Evolutionary conservation across 2,888 invertebrate genomes (phyloP), one percentile per base, ranked within the genome.

Genomic region (Eledone cirrhosa): DNA sequence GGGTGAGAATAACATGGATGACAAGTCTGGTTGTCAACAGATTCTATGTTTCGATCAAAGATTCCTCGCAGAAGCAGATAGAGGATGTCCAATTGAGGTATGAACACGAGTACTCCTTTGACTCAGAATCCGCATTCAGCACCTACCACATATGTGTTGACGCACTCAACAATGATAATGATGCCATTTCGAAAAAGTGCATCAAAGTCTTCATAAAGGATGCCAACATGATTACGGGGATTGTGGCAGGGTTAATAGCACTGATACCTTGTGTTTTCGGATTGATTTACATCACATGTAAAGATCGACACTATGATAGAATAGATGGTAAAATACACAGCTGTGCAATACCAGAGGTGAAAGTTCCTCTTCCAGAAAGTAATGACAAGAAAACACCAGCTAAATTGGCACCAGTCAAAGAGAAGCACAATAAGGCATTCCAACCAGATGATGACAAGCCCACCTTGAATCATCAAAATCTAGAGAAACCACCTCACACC

Each of bases 241-340:
- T 86, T 53, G 53, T 86, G 31, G 86, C 86, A 5, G 85, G 85
- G 11, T 76, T 80, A 4, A 72, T 85, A 48, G 85, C 85, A 77
- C 77, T 86, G 4, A 78, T 85, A 14, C 86, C 86, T 13, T 85
- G 85, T 48, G n/a, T 83, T 0, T 47, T 78, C 2, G 79, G 80
- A 8, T 65, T 86, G 1, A 41, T 80, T 22, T 83, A 77, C 65
- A 82, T 86, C 31, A 48, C 83, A 8, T 78, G 78, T 22, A 65
- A 80, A 19, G 83, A 83, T 79, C 41, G 41, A 11, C 5, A 41
- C 41, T 41, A 41, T 11, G 8, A 41, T 1, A 41, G 41, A 41
- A 5, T 41, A 41, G 11, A 41, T 11, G 11, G 41, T 11, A 2
- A 41, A 8, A 41, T 41, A 11, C 41, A 41, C 8, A 41, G 0